phyloP scores from a whole-genome alignment of 2,888 invertebrate species.

The Drosophila greeni region DNA sequence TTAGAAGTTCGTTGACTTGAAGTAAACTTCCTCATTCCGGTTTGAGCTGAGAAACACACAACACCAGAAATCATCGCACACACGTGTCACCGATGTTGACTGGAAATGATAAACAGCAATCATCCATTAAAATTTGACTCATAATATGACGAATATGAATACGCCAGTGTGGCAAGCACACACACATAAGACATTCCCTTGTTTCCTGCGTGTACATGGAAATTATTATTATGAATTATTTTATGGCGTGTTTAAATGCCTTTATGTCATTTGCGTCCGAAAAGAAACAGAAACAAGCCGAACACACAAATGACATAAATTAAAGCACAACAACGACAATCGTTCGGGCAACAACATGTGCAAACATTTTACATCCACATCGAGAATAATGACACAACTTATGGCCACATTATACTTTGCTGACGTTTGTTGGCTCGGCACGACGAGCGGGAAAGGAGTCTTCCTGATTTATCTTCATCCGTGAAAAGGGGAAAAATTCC shows the following conservation, averaged over 20 bases:
- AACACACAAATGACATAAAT: constrained; percentile 74
- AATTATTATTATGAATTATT: constrained; percentile 77
- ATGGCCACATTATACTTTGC: constrained; percentile 61
- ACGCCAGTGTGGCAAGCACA: constrained; percentile 2
- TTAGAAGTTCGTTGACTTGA: constrained; percentile 5
- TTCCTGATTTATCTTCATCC: constrained; percentile 60
- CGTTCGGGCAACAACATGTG: constrained; percentile 28
- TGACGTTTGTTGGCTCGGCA: constrained; percentile 60
- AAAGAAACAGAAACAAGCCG: constrained; percentile 58
- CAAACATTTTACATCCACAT: constrained; percentile 43
- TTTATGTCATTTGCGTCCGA: constrained; percentile 70
- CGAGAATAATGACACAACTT: constrained; percentile 69
- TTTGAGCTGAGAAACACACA: background rate
- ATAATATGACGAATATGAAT: constrained; percentile 39
- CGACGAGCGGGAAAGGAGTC: constrained; percentile 30
- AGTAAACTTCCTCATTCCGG: background rate
- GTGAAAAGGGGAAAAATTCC: constrained; percentile 24
- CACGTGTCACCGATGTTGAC: constrained; percentile 51
- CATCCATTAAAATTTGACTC: constrained; percentile 64
- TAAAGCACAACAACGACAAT: constrained; percentile 55
- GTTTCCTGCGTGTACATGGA: constrained; percentile 58
- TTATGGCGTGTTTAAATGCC: constrained; percentile 77
- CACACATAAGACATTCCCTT: constrained; percentile 27
- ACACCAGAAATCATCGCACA: constrained; percentile 7
- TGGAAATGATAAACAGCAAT: constrained; percentile 66